Conservation (phyloP, 2,888 invertebrate genomes). For the Nephrotoma appendiculata region DNA sequence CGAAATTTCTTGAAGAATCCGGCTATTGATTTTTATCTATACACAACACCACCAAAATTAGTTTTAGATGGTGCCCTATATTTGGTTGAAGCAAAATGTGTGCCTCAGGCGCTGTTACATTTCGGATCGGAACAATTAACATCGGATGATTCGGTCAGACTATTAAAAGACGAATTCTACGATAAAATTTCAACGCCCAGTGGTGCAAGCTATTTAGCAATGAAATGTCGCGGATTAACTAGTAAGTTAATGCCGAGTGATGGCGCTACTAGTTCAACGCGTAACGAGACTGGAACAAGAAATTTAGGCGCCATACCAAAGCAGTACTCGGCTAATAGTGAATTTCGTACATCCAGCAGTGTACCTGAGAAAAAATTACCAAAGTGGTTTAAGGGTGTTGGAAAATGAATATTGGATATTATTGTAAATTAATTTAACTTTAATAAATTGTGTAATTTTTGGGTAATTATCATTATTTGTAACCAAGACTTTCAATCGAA, state of each 20-base stretch:
- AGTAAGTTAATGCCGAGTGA: not conserved
- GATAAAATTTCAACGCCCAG: conserved; percentile 48
- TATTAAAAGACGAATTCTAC: conserved; percentile 44
- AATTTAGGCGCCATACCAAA: not conserved
- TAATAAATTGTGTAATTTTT: not conserved
- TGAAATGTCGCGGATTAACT: conserved; percentile 30
- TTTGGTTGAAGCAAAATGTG: conserved; percentile 57
- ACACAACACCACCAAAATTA: conserved; percentile 70
- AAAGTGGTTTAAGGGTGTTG: conserved; percentile 1
- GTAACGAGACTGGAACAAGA: not conserved
- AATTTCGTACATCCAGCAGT: not conserved
- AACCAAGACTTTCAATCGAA: too few species aligned
- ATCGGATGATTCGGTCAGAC: conserved; percentile 26
- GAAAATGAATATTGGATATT: not conserved
- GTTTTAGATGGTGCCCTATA: conserved; percentile 44
- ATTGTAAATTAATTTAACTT: not conserved
- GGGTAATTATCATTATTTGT: too few species aligned
- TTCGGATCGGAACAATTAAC: conserved; percentile 40
- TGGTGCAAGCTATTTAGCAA: conserved; percentile 51
- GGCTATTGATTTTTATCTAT: conserved; percentile 58
- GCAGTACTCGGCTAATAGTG: not conserved
- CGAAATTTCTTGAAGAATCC: conserved; percentile 50
- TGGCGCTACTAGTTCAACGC: not conserved
- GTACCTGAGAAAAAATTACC: not conserved
- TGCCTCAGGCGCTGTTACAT: conserved; percentile 64